phyloP scores from a whole-genome alignment of 2,797 vertebrate species.

The Neostethus bicornis region DNA sequence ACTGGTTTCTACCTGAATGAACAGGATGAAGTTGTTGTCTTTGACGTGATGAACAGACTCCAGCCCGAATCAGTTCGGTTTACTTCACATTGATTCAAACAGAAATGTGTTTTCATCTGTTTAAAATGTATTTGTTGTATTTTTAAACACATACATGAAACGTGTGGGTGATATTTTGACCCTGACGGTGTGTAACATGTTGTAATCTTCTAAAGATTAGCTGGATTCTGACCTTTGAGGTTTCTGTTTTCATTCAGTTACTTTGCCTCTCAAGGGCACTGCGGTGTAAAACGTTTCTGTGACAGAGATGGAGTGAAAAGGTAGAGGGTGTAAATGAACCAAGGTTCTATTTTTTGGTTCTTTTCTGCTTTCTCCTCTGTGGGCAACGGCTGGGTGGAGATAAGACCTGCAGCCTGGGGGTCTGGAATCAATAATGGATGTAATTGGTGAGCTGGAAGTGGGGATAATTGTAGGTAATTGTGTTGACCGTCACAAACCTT shows the following conservation, averaged over 20 bases:
- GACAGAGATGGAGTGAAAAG: slow-evolving; percentile 39
- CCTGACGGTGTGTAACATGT: background rate
- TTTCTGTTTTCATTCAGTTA: slow-evolving; percentile 6
- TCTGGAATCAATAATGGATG: slow-evolving; percentile 76
- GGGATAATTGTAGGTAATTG: slow-evolving; percentile 82
- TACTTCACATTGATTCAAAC: slow-evolving; percentile 12
- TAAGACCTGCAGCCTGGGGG: slow-evolving; percentile 60
- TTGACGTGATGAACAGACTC: slow-evolving; percentile 5
- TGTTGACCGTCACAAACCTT: slow-evolving; percentile 56
- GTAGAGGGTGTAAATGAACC: slow-evolving; percentile 46
- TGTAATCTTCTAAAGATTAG: background rate
- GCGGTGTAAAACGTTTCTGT: slow-evolving; percentile 17
- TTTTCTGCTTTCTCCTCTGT: slow-evolving; percentile 34
- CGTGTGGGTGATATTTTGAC: slow-evolving; percentile 2
- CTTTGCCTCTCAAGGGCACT: slow-evolving; percentile 45
- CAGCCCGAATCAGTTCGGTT: slow-evolving; percentile 1
- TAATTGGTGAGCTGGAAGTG: slow-evolving; percentile 81
- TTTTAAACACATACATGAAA: background rate
- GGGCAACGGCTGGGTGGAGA: slow-evolving; percentile 58
- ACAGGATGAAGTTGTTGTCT: slow-evolving; percentile 9
- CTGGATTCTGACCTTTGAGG: background rate
- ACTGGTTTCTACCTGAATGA: slow-evolving; percentile 22
- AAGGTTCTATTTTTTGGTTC: slow-evolving; percentile 46
- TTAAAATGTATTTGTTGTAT: background rate
- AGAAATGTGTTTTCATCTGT: background rate